A percentile compares a stretch with the other conserved stretches of the same genome.
Conservation (phyloP, 2,113 vertebrate species). For the Trogon surrucura region DNA sequence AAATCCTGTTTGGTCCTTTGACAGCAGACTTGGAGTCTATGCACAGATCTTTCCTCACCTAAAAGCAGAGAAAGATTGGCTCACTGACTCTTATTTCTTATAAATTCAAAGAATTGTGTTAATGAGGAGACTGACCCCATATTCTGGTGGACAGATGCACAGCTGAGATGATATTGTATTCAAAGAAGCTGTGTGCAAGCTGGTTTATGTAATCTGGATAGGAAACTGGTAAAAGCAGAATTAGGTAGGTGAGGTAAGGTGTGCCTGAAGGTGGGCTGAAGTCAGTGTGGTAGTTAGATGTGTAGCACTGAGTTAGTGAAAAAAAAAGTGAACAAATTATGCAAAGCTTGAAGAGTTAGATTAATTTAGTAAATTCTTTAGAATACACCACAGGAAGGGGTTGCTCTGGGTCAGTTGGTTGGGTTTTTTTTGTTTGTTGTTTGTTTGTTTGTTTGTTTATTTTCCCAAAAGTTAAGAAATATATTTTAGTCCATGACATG, state of each 20-base stretch:
- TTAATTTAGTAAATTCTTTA: neutral
- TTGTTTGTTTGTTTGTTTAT: neutral
- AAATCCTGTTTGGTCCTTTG: neutral
- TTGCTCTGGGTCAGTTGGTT: neutral
- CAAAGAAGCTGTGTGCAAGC: neutral
- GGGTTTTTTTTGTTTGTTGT: rapidly evolving
- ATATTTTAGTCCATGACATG: neutral
- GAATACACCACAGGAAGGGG: neutral
- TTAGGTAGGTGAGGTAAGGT: neutral
- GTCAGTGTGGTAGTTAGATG: neutral
- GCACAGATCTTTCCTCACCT: neutral
- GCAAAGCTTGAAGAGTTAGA: neutral
- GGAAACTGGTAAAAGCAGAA: neutral
- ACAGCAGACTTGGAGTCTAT: neutral
- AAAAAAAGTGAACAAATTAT: neutral
- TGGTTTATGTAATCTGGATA: neutral
- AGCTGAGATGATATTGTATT: neutral
- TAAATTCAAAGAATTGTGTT: neutral
- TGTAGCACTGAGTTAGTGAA: neutral
- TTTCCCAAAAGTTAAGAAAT: rapidly evolving
- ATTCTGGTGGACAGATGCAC: neutral
- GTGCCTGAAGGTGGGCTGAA: neutral
- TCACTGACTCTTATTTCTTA: neutral
- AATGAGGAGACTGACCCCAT: neutral
- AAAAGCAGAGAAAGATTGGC: neutral